Percentiles rank a stretch among this genome's conserved stretches.
Conservation (phyloP, 1,140 invertebrate species). For the Drosophila sp. region DNA sequence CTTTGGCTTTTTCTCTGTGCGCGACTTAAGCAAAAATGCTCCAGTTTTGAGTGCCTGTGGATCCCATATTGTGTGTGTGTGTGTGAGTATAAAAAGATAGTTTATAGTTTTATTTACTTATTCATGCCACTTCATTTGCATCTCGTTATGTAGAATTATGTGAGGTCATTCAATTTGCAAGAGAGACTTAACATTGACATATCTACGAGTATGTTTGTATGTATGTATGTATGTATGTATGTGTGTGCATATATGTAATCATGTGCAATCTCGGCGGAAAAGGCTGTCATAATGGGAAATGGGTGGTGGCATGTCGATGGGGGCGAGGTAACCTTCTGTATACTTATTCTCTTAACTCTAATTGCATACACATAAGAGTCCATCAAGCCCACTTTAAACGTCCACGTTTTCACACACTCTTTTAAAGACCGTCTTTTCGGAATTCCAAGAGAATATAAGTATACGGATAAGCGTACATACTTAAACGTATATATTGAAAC, state of each 20-base stretch:
- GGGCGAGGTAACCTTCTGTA: too few species aligned
- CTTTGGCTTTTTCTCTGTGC: conserved; percentile 3
- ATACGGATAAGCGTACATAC: too few species aligned
- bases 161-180: conserved; percentile 1
- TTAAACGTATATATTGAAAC: too few species aligned
- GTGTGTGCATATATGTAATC: not conserved
- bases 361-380: too few species aligned
- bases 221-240: not conserved
- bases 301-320: too few species aligned
- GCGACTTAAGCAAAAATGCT: not conserved
- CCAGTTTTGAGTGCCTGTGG: not conserved
- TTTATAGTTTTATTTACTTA: conserved; percentile 44
- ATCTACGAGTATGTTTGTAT: not conserved
- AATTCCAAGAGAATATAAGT: too few species aligned
- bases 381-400: too few species aligned
- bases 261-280: too few species aligned
- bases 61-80: conserved; percentile 12
- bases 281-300: too few species aligned
- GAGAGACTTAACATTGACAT: not conserved
- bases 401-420: too few species aligned
- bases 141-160: conserved; percentile 10
- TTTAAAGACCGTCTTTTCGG: too few species aligned
- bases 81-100: conserved; percentile 14
- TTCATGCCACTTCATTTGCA: conserved; percentile 60
- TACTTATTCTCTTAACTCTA: too few species aligned